phyloP scores from a whole-genome alignment of 2,113 vertebrate species.

The Gasterosteus aculeatus region DNA sequence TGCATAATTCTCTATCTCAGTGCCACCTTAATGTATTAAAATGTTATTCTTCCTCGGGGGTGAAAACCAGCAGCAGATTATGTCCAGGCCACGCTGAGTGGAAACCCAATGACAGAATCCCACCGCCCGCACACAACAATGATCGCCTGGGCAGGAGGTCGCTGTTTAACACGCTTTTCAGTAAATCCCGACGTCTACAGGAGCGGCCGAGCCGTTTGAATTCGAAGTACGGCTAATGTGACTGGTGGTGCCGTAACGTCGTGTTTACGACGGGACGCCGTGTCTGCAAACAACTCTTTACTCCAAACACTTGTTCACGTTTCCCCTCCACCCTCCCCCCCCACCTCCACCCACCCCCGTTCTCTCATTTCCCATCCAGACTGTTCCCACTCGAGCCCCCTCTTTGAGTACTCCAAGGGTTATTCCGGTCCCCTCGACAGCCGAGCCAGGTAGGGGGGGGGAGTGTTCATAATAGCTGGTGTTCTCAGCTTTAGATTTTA shows the following conservation, averaged over 20 bases:
- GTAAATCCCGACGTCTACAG: slow-evolving; percentile 40
- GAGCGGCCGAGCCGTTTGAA: slow-evolving; percentile 29
- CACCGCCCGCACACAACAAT: slow-evolving; percentile 65
- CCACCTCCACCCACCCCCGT: slow-evolving; percentile 29
- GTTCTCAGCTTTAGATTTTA: slow-evolving; percentile 60
- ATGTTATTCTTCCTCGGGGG: slow-evolving; percentile 76
- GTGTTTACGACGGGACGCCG: slow-evolving; percentile 46
- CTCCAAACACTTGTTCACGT: slow-evolving; percentile 41
- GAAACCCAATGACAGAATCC: slow-evolving; percentile 77
- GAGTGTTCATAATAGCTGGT: slow-evolving; percentile 64
- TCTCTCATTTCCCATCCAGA: slow-evolving; percentile 48
- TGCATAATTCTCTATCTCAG: slow-evolving; percentile 80
- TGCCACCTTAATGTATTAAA: slow-evolving; percentile 78
- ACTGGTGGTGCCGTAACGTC: slow-evolving; percentile 41
- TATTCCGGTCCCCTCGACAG: slow-evolving; percentile 55
- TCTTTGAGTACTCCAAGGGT: slow-evolving; percentile 50
- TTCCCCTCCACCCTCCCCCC: neutral
- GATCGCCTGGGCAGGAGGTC: slow-evolving; percentile 61
- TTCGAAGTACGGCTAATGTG: slow-evolving; percentile 50
- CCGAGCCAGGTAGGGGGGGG: slow-evolving; percentile 63
- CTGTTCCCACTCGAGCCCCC: slow-evolving; percentile 19
- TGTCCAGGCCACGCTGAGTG: slow-evolving; percentile 74
- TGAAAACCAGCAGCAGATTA: slow-evolving; percentile 79
- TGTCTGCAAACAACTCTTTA: slow-evolving; percentile 49
- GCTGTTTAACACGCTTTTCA: slow-evolving; percentile 53